Base-by-base conservation (phyloP, 2,797 vertebrate species). In the Sardinella longiceps region DNA sequence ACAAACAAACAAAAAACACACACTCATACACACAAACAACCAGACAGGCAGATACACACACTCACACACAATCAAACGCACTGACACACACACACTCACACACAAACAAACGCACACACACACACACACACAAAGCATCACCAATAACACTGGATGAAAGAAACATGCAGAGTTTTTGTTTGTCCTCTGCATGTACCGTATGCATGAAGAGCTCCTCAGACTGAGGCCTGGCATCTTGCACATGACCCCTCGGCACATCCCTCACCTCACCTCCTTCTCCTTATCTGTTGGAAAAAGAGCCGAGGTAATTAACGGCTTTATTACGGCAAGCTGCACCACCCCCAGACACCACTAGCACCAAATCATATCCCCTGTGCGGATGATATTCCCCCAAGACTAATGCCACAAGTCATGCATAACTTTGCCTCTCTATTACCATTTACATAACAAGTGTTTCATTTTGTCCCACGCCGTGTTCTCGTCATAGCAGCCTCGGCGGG, bases 401-500 rank as follows among this genome's bases (percentile, higher is more conserved):
- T 70, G 30, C 63, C 63, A 70, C 28, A 70, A 70, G 63, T 70
- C 63, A 70, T 70, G 63, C 63, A 70, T 70, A 70, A 70, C 63
- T 70, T 70, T 70, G 63, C 63, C 63, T 33, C 63, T 66, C 60
- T 70, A 70, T 70, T 70, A 70, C 11, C 18, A 70, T 70, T 70
- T 70, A 70, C 63, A 70, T 70, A 70, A 70, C 63, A 70, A 70
- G 63, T 70, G 63, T 70, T 70, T 70, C 15, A 70, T 70, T 70
- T 70, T 70, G 63, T 70, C 33, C 63, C 18, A 70, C 63, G 14
- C 63, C 12, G 63, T 70, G 63, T 70, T 70, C 28, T 30, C 63
- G 30, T 33, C 25, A 25, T 70, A 18, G 63, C 63, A 15, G 63
- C 63, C 30, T 11, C 63, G 63, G 63, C 10, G n/a, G 63, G 63